Evolutionary conservation across 2,888 invertebrate species (phyloP), one percentile per base, ranked within the genome.

Genomic region (Eupeodes luniger): DNA sequence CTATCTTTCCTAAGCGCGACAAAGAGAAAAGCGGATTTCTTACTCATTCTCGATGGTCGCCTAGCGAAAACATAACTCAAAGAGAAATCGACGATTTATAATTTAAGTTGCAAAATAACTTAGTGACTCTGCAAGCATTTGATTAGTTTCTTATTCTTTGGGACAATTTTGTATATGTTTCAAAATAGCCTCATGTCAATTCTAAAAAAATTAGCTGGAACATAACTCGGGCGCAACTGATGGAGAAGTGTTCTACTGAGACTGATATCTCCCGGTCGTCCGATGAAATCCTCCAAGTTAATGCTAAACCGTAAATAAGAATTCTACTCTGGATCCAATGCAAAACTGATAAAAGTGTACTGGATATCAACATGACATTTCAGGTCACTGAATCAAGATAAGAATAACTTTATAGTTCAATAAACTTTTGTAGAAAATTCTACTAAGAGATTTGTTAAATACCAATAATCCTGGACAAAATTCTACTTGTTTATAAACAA

Each of bases 211-310:
- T 62, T 62, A 5, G 62, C 44, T 44, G 62, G 16, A 44, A 62
- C 62, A 62, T 44, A 62, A 62, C 62, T 62, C 44, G 62, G 44
- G 62, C 62, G 62, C 62, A 44, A 16, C 44, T 16, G 62, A 16
- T 44, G 19, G 44, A 44, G 62, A 62, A 4, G 62, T 44, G 44
- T 40, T 62, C 62, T 44, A n/a, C 44, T 9, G 10, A 5, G 0
- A 62, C 62, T 10, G 62, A 62, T 62, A 16, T 62, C 62, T 16
- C 62, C 62, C 62, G 62, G 44, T 62, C 62, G 62, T 62, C 62
- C 62, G 62, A 62, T 16, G 44, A 44, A 44, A 44, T 62, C 44
- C 62, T 44, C 40, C 27, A 5, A 16, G 19, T 44, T 16, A 62
- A 62, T 44, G 62, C 62, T 62, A 16, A 44, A 44, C 44, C 62